Evolutionary conservation across 2,113 vertebrate genomes (phyloP).

Genomic region (Ardeotis arabs): DNA sequence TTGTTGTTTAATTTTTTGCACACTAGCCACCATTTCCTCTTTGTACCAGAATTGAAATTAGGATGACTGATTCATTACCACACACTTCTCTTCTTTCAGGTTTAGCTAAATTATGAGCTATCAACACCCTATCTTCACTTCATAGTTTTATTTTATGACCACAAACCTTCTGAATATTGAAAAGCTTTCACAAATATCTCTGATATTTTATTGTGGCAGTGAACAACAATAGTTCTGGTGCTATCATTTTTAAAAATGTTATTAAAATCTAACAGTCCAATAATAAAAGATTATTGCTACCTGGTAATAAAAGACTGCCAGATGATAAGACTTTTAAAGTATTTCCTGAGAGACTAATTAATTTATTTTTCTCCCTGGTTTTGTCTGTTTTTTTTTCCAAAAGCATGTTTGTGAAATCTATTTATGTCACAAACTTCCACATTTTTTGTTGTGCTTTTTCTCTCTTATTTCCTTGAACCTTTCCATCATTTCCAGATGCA

Average conservation of each 20-base stretch:
- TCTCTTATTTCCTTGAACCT: conserved; percentile 25
- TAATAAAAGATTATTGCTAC: conserved; percentile 57
- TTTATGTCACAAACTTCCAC: not conserved
- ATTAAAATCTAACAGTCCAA: conserved; percentile 29
- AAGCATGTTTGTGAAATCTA: not conserved
- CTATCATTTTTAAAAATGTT: conserved; percentile 38
- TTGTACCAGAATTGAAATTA: not conserved
- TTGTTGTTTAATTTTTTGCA: not conserved
- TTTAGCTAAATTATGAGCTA: conserved; percentile 28
- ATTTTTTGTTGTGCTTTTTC: not conserved
- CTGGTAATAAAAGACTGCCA: conserved; percentile 26
- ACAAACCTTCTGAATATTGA: conserved; percentile 18
- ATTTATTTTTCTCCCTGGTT: conserved; percentile 39
- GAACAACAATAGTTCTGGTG: conserved; percentile 22
- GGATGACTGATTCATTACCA: not conserved
- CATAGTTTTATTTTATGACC: conserved; percentile 21
- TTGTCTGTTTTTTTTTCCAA: not conserved
- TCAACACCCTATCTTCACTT: conserved; percentile 3
- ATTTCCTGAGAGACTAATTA: conserved; percentile 38
- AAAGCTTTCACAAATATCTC: conserved; percentile 42
- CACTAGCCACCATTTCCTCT: not conserved
- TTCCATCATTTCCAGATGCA: conserved; percentile 40
- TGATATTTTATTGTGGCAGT: conserved; percentile 19
- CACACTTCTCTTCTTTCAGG: not conserved
- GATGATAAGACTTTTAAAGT: conserved; percentile 35